Base-by-base conservation (phyloP, 2,113 vertebrate species). In the Crocuta crocuta region DNA sequence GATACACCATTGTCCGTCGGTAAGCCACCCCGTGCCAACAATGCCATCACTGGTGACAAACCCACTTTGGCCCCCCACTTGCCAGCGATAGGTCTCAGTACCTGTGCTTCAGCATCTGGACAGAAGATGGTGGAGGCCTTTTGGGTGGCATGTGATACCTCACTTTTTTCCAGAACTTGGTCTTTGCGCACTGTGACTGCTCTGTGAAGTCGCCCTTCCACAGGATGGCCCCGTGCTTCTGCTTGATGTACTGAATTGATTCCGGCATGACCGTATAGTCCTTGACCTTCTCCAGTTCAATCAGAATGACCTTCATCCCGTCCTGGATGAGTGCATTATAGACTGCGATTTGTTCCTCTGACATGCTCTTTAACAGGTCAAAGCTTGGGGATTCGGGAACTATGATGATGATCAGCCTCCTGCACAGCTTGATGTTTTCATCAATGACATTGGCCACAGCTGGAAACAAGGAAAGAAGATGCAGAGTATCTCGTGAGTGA, bases 161-260 rank as follows among this genome's bases (percentile, higher is more conserved):
- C 43, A 99, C 98, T 48, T 99, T 98, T 94, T 99, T 99, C 99
- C 99, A 99, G 95, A 99, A 99, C 66, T 68, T 98, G 95, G 98
- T 98, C 87, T 99, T 98, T 35, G 98, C 98, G 33, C 98, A 98
- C 7, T 84, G 98, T 3, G 97, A 96, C 93, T 94, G 91, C 35
- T 97, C 96, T 12, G 96, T 89, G 83, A 97, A 95, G 48, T 95
- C 88, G 21, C 98, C 97, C 45, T 97, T 98, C 99, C 99, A 99
- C 16, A 87, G 97, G 80, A 99, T 50, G 0, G 99, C 99, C 4
- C 99, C 99, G 5, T 99, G 99, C 80, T 99, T 99, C 97, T 99
- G 98, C 65, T 97, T 99, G 94, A 99, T 97, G 65, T 99, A 99
- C 91, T 98, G 99, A 91, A 99, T 98, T 0, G 99, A 99, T 98